Conservation (phyloP, 1,140 invertebrate species). For the Drosophila malerkotliana region DNA sequence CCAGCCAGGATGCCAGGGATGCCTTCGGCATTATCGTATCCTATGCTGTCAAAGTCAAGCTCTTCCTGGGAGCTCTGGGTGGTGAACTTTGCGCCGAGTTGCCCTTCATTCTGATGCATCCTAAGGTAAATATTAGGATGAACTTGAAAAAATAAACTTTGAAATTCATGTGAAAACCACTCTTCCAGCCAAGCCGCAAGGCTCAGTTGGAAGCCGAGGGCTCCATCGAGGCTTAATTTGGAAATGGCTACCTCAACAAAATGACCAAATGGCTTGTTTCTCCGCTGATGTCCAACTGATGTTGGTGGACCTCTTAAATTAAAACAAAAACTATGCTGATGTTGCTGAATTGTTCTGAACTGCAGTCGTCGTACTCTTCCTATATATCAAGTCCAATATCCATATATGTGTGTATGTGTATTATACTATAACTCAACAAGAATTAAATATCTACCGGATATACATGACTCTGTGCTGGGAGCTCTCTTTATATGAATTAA, state of each 20-base stretch:
- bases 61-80: conserved; percentile 96
- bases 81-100: conserved; percentile 97
- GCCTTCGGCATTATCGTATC: conserved; percentile 95
- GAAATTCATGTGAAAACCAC: neutral
- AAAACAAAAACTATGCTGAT: conserved; percentile 57
- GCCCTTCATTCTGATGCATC: conserved; percentile 98
- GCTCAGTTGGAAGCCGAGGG: conserved; percentile 66
- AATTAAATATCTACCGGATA: conserved; percentile 44
- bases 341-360: conserved; percentile 80
- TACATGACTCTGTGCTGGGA: conserved; percentile 6
- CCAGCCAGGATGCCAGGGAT: conserved; percentile 92
- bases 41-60: conserved; percentile 96
- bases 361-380: conserved; percentile 76
- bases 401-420: conserved; percentile 78
- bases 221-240: conserved; percentile 61
- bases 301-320: conserved; percentile 17
- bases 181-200: conserved; percentile 74
- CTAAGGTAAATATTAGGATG: conserved; percentile 87
- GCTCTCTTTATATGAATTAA: neutral
- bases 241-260: conserved; percentile 54
- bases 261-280: conserved; percentile 60
- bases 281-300: conserved; percentile 32
- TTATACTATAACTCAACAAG: conserved; percentile 46
- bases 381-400: conserved; percentile 55
- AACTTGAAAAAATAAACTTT: neutral